A percentile compares a stretch with the other conserved stretches of the same genome.
Evolutionary conservation across 2,888 invertebrate species (phyloP).

Genomic region (Mylabris sibirica): DNA sequence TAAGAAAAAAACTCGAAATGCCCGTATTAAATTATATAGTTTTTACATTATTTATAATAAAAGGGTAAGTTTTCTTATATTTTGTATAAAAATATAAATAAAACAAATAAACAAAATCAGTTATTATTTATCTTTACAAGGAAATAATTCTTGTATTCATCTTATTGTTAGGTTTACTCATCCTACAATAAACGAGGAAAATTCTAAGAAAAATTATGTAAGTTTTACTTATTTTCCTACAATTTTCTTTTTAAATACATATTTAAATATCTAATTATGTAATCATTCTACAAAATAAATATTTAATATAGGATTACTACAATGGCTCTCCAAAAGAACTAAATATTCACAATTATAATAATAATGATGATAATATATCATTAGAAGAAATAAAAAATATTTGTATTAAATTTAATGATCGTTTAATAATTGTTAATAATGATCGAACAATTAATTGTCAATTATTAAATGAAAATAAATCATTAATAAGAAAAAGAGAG

Average conservation of each 20-base stretch:
- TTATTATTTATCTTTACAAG: too few species aligned
- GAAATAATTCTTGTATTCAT: too few species aligned
- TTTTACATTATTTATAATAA: not conserved
- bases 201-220: not conserved
- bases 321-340: not conserved
- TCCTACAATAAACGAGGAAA: not conserved
- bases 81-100: not conserved
- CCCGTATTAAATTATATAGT: not conserved
- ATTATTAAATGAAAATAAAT: too few species aligned
- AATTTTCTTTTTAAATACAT: not conserved
- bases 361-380: not conserved
- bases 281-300: not conserved
- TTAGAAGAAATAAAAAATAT: not conserved
- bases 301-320: not conserved
- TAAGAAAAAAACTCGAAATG: not conserved
- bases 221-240: not conserved
- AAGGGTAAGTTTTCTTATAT: not conserved
- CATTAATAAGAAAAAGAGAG: conserved; percentile 6
- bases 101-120: not conserved
- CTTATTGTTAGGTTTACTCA: not conserved
- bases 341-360: not conserved
- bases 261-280: too few species aligned
- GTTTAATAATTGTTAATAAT: not conserved
- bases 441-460: not conserved
- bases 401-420: not conserved